A percentile compares a stretch with the other conserved stretches of the same genome.
Conservation (phyloP, 2,113 vertebrate species). For the Pterocles orientalis region DNA sequence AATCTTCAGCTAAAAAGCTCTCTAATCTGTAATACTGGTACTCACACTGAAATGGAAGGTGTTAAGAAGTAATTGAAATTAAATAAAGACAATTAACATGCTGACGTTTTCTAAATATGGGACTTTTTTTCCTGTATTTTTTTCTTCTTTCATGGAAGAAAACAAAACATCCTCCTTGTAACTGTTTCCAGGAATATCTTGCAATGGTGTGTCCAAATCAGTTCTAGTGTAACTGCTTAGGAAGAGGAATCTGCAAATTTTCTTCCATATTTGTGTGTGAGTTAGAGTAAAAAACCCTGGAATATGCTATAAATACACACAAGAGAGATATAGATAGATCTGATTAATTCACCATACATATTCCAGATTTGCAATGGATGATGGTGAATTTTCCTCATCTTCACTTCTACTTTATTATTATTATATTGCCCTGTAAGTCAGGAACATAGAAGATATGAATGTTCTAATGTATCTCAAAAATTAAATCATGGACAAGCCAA, state of each 20-base stretch:
- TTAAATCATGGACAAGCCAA: not conserved
- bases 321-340: not conserved
- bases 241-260: not conserved
- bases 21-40: not conserved
- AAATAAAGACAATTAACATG: not conserved
- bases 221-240: not conserved
- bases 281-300: not conserved
- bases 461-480: not conserved
- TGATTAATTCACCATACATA: not conserved
- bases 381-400: not conserved
- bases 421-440: not conserved
- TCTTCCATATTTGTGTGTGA: not conserved
- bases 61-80: not conserved
- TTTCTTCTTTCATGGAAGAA: not conserved
- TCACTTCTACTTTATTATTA: not conserved
- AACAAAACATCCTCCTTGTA: accelerated
- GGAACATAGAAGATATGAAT: not conserved
- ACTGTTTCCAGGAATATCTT: not conserved
- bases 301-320: not conserved
- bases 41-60: not conserved
- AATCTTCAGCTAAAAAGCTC: not conserved
- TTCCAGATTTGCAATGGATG: not conserved
- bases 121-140: not conserved
- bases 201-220: not conserved
- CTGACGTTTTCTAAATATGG: accelerated